phyloP scores from a whole-genome alignment of 2,888 invertebrate species.

The Sussaba pulchella region DNA sequence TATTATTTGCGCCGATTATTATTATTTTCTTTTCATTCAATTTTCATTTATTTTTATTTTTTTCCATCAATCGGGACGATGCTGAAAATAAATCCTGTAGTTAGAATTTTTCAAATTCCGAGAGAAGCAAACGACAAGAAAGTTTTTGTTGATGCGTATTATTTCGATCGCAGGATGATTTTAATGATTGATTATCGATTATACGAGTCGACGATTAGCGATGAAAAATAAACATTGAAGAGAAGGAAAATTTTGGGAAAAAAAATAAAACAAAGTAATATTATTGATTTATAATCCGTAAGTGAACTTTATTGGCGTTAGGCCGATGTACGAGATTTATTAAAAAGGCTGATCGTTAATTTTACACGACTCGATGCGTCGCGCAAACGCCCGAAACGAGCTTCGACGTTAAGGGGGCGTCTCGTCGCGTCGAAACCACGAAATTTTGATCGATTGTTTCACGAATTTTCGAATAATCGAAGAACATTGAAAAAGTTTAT shows the following conservation, averaged over 20 bases:
- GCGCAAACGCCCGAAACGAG: constrained; percentile 56
- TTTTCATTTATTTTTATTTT: neutral
- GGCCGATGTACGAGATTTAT: constrained; percentile 67
- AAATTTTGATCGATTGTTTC: neutral
- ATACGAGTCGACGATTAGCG: constrained; percentile 25
- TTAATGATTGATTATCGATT: constrained; percentile 42
- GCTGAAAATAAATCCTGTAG: constrained; percentile 22
- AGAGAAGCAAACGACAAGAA: too few species aligned
- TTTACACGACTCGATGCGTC: constrained; percentile 67
- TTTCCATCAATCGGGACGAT: neutral
- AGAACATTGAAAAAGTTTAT: neutral
- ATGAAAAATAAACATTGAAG: constrained; percentile 12
- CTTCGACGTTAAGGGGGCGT: constrained; percentile 52
- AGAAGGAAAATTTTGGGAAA: neutral
- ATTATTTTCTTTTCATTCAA: neutral
- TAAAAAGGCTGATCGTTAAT: constrained; percentile 73
- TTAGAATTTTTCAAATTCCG: constrained; percentile 37
- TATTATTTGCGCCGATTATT: neutral
- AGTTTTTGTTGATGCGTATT: constrained; percentile 38
- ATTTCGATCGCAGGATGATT: constrained; percentile 30
- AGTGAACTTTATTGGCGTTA: constrained; percentile 50
- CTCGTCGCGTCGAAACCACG: constrained; percentile 7
- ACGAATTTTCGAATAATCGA: neutral
- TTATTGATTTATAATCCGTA: constrained; percentile 36
- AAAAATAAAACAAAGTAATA: neutral